phyloP scores from a whole-genome alignment of 2,113 vertebrate genomes.

The Epinephelus moara region DNA sequence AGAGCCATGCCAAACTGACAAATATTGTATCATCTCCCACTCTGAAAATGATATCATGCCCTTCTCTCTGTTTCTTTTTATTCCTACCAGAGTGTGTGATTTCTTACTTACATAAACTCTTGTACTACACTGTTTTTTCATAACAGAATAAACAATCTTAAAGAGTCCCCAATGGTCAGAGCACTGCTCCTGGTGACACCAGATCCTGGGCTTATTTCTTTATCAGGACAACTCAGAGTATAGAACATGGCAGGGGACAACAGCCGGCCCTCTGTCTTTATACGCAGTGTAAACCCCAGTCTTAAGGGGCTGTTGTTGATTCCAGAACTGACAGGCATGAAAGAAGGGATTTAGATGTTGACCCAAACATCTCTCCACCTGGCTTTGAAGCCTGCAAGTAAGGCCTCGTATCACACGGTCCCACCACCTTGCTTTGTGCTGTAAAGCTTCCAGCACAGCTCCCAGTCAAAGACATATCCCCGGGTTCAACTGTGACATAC shows the following conservation, averaged over 20 bases:
- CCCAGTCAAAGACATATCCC: slow-evolving; percentile 39
- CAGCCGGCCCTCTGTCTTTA: slow-evolving; percentile 47
- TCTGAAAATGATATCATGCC: background rate
- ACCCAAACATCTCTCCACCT: slow-evolving; percentile 66
- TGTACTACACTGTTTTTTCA: slow-evolving; percentile 39
- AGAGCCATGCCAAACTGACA: background rate
- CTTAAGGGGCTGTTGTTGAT: slow-evolving; percentile 61
- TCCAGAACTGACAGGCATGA: slow-evolving; percentile 67
- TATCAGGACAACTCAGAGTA: slow-evolving; percentile 58
- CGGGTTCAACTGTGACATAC: slow-evolving; percentile 64
- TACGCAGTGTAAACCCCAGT: slow-evolving; percentile 35
- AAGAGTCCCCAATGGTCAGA: slow-evolving; percentile 19
- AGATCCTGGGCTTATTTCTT: slow-evolving; percentile 58
- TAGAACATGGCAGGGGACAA: slow-evolving; percentile 34
- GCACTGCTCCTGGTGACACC: slow-evolving; percentile 42
- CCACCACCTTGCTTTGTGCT: slow-evolving; percentile 53
- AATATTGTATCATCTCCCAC: background rate
- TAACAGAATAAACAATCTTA: slow-evolving; percentile 16
- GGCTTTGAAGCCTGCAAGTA: slow-evolving; percentile 66
- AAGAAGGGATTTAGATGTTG: slow-evolving; percentile 72
- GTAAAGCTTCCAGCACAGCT: slow-evolving; percentile 54
- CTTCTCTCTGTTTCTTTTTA: slow-evolving; percentile 2
- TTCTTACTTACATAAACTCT: slow-evolving; percentile 7
- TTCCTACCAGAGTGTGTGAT: slow-evolving; percentile 4
- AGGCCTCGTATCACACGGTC: slow-evolving; percentile 54